Percentiles rank a stretch among this genome's conserved stretches.
Evolutionary conservation across 2,888 invertebrate species (phyloP).

Genomic region (Odontocolon sp.): DNA sequence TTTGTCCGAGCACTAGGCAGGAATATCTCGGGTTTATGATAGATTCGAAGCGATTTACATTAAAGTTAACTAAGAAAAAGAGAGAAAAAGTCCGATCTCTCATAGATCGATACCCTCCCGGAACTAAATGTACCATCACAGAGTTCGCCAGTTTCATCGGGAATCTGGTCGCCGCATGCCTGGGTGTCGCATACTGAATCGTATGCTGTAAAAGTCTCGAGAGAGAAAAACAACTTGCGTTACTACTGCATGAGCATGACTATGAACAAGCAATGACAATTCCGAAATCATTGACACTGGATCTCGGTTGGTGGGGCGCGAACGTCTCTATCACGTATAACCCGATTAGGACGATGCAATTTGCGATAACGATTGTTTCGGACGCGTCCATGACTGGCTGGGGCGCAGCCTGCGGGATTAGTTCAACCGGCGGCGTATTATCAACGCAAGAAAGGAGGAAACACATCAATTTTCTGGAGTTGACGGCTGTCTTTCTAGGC

Average conservation of each 20-base stretch:
- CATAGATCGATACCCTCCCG: not conserved
- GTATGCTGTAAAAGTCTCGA: slow-evolving; percentile 27
- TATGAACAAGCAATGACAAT: slow-evolving; percentile 21
- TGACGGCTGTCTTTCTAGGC: slow-evolving; percentile 33
- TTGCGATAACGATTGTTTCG: slow-evolving; percentile 44
- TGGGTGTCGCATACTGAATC: slow-evolving; percentile 31
- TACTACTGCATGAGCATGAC: slow-evolving; percentile 3
- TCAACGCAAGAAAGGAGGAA: not conserved
- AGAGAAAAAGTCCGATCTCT: not conserved
- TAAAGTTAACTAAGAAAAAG: slow-evolving; percentile 27
- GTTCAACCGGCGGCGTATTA: slow-evolving; percentile 17
- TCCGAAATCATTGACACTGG: not conserved
- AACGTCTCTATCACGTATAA: not conserved
- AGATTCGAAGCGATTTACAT: slow-evolving; percentile 10
- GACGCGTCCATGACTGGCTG: slow-evolving; percentile 61
- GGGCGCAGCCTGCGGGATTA: slow-evolving; percentile 54
- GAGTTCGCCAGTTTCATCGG: slow-evolving; percentile 28
- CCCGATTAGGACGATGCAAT: slow-evolving; percentile 21
- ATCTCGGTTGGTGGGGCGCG: slow-evolving; percentile 25
- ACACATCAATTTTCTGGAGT: slow-evolving; percentile 43
- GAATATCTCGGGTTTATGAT: slow-evolving; percentile 31
- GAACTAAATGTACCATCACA: slow-evolving; percentile 7
- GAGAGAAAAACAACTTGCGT: slow-evolving; percentile 17
- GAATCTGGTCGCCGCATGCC: slow-evolving; percentile 23
- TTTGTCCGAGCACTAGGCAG: not conserved